A percentile compares a stretch with the other conserved stretches of the same genome.
Conservation (phyloP, 2,888 invertebrate genomes). For the Aspidiotus rigidus region DNA sequence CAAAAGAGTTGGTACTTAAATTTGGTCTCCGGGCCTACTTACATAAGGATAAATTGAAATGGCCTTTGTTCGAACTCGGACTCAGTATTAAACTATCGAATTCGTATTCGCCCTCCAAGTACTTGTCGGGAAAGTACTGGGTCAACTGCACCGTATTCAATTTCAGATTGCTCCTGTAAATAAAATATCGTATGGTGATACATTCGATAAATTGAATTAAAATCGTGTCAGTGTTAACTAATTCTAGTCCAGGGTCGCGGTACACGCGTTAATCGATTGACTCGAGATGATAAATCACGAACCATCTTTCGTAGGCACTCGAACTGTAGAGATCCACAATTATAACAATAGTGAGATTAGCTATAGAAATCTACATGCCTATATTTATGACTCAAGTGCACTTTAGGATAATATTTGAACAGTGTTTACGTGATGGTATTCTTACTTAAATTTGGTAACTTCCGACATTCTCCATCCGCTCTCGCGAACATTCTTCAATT, state of each 20-base stretch:
- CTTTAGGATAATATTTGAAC: too few relatives aligned
- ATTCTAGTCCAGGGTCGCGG: neutral
- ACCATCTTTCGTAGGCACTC: too few relatives aligned
- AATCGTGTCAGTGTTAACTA: neutral
- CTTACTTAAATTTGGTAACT: conserved; percentile 41
- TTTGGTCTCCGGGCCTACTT: conserved; percentile 39
- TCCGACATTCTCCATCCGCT: conserved; percentile 41
- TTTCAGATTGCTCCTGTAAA: conserved; percentile 55
- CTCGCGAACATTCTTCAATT: conserved; percentile 41
- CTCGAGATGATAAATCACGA: too few relatives aligned
- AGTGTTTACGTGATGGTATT: neutral
- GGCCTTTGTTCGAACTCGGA: conserved; percentile 51
- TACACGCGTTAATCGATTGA: neutral
- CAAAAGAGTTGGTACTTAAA: too few relatives aligned
- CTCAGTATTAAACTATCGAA: conserved; percentile 50
- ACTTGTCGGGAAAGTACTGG: conserved; percentile 74
- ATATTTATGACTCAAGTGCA: too few relatives aligned
- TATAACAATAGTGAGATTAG: too few relatives aligned
- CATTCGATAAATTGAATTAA: neutral
- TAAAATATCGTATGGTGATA: too few relatives aligned
- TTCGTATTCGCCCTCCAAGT: conserved; percentile 58
- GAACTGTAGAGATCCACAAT: too few relatives aligned
- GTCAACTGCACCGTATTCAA: conserved; percentile 61
- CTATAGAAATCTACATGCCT: too few relatives aligned
- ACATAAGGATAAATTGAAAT: conserved; percentile 66